Conservation (phyloP, 2,888 invertebrate species). For the Endomychus coccineus region DNA sequence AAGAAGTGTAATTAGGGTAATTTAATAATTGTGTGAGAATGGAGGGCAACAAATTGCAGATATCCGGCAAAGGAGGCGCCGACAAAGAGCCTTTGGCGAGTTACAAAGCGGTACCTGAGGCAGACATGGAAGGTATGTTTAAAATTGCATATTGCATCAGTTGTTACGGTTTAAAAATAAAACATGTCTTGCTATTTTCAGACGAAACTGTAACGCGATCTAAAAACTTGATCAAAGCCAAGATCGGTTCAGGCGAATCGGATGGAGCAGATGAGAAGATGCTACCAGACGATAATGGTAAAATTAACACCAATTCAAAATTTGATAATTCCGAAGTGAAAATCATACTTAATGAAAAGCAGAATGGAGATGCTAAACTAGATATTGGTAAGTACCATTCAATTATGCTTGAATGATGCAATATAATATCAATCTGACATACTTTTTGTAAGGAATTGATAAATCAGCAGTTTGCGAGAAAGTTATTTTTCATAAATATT, state of each 20-base stretch:
- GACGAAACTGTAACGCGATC: conserved; percentile 33
- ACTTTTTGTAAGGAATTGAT: no score
- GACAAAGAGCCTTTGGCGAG: conserved; percentile 33
- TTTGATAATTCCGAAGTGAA: conserved; percentile 64
- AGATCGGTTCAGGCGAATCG: conserved; percentile 39
- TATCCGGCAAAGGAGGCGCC: conserved; percentile 32
- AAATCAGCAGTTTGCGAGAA: no score
- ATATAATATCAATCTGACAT: no score
- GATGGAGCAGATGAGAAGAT: conserved; percentile 69
- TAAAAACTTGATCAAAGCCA: conserved; percentile 41
- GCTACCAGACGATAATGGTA: conserved; percentile 53
- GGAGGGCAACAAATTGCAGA: conserved; percentile 47
- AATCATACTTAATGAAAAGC: conserved; percentile 59
- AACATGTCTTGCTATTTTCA: conserved; percentile 16
- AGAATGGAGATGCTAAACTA: conserved; percentile 85
- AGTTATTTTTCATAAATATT: no score
- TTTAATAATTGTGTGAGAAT: conserved; percentile 25
- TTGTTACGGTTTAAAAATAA: conserved; percentile 4
- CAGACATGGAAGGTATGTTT: conserved; percentile 47
- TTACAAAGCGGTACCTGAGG: conserved; percentile 54
- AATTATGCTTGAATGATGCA: no score
- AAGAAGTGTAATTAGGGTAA: conserved; percentile 8
- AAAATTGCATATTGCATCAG: conserved; percentile 14
- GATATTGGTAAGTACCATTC: conserved; percentile 56
- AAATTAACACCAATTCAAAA: conserved; percentile 49